Evolutionary conservation across 2,797 vertebrate species (phyloP), one percentile per base, ranked within the genome.

Genomic region (Sebastes nivosus): DNA sequence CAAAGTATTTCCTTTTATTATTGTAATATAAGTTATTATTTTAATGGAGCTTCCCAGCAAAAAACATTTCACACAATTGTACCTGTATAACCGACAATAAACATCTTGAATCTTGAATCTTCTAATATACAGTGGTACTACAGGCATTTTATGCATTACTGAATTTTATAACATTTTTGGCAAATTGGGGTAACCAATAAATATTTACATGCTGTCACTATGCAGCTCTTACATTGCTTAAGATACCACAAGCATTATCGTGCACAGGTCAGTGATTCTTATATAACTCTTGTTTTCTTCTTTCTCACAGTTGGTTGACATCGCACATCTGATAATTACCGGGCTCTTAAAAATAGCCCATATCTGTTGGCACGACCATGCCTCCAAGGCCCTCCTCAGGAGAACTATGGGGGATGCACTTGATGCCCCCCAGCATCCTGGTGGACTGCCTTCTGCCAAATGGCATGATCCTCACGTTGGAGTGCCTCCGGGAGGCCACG

Each of bases 361-460:
- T 80, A 85, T 86, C 84, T 78, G 42, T 84, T 83, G 84, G 82
- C 80, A 77, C 80, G n/a, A 95, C 84, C 93, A 99, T 99, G 98
- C 98, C 98, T 94, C 98, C 98, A 25, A 96, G 98, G 81, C 98
- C 98, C 4, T 99, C 98, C 32, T 99, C 98, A 0, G 98, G 98
- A 70, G 98, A 99, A 92, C 94, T 99, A 96, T 99, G 98, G 98
- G 98, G 98, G 92, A 99, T 99, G 96, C 98, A 99, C 91, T 97
- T 99, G 96, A 99, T 99, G 98, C 98, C 98, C 95, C 98, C 98
- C 12, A 95, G 97, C 93, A 99, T 99, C 94, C 93, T 97, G 72
- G 98, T 99, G 90, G 98, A 99, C 92, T 99, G 98, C 94, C 96
- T 99, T 84, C 94, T 99, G 91, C 98, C 98, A 70, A 99, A 99